Evolutionary conservation across 2,888 invertebrate genomes (phyloP), one percentile per base, ranked within the genome.

Genomic region (Andrena flavipes): DNA sequence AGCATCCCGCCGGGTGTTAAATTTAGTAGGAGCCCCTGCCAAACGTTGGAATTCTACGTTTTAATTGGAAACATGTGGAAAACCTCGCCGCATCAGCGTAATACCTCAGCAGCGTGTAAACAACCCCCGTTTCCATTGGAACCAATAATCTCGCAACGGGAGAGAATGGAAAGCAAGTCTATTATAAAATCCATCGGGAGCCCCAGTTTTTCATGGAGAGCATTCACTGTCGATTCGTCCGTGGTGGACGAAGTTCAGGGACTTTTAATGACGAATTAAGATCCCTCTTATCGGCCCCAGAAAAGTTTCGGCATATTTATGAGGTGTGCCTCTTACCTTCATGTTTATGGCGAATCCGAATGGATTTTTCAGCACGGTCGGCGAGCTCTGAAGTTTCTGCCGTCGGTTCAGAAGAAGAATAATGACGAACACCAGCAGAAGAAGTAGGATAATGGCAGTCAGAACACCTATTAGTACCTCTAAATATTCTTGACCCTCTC

Each of bases 261-360:
- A 85, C 73, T 78, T 76, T 85, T 80, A 77, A 85, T 76, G 72
- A 70, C 67, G 48, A 80, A 80, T 83, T 85, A 78, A 71, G 64
- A 74, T 60, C 49, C 69, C 16, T 65, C 64, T 68, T 60, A 56
- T 69, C 69, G 69, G 23, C 6, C 8, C 26, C 33, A 54, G 83
- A 65, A 72, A 82, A 82, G 76, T 84, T 84, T 69, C 68, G 16
- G 76, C 84, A 84, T 85, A 84, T 77, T 84, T 79, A 80, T 82
- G 75, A 79, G 71, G 63, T 7, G 65, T 8, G 5, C 33, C 35
- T 69, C 87, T 90, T 94, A 95, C 96, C 95, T 96, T 96, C 95
- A 96, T 96, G 92, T 96, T 96, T 83, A 96, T 95, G 80, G 96
- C 95, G 74, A 96, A 96, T 74, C 95, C 95, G 87, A 96, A 96